Base-by-base conservation (phyloP, 2,888 invertebrate species). In the Eilema griseolum region DNA sequence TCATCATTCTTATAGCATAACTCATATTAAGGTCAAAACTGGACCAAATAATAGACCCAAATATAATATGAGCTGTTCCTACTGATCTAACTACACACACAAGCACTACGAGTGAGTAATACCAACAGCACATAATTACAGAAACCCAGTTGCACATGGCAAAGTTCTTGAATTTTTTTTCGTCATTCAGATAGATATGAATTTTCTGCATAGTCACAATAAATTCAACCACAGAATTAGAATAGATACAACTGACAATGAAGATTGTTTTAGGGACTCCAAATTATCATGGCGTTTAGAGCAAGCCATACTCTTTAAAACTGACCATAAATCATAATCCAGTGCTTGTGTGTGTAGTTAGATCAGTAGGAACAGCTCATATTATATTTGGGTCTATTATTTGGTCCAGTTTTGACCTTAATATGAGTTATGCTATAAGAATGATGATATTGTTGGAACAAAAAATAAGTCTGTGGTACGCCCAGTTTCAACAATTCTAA, bases 391-490 rank as follows among this genome's bases (percentile, higher is more conserved):
- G 20, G 5, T 10, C 0, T 8, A 59, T 24, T 10, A 3, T 66
- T 12, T 52, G 67, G 0, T 3, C 37, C 1, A 5, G 16, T 56
- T 74, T 78, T 16, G 74, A 76, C 57, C n/a, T 65, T 1, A 67
- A 70, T 69, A 65, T 57, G 1, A 16, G 74, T 14, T 67, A 69
- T 26, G 61, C 72, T 0, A 67, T 46, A 3, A 33, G 63, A 52
- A 2, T 67, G 0, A 60, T 76, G 14, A 37, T 46, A 8, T 3
- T 78, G 8, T 61, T 78, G 37, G 59, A 66, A 57, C 23, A 31
- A 14, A 79, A 74, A 62, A 12, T 69, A 11, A 11, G 20, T 4
- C n/a, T 67, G 0, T 77, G 76, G 73, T 70, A 73, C 59, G 26
- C 16, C 26, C 16, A 28, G 26, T 26, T 14, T 28, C 28, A 28